These are phyloP conservation scores for Poecilia wingei DNA, from an alignment of 2,797 vertebrate species.

Conservation along the genomic window DNA sequence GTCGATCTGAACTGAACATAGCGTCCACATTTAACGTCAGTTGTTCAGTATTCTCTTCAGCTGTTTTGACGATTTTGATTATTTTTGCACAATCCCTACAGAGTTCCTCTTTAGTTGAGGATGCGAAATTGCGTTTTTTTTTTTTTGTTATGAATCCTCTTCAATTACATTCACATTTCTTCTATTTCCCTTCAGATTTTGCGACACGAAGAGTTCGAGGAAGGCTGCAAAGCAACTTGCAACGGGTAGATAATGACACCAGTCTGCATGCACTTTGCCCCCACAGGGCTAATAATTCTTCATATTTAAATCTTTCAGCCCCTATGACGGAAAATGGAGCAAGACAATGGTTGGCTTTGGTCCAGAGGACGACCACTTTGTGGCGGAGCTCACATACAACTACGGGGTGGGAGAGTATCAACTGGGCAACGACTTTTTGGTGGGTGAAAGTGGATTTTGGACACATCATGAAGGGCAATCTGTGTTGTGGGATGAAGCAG, in stretches of 20 bases:
- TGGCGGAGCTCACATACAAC: conserved; percentile 95
- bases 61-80: neutral
- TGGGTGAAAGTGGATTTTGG: conserved; percentile 62
- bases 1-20: neutral
- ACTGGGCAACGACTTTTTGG: conserved; percentile 94
- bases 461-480: neutral
- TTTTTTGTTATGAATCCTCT: too few relatives aligned
- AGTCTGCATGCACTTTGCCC: conserved; percentile 31
- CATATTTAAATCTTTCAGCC: conserved; percentile 72
- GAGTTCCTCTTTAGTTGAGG: neutral
- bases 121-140: neutral
- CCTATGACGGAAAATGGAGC: conserved; percentile 98
- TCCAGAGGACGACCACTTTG: conserved; percentile 92
- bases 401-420: conserved; percentile 92
- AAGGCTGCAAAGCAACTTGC: conserved; percentile 94
- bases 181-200: conserved; percentile 74
- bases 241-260: conserved; percentile 85
- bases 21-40: neutral
- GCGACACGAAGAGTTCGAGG: conserved; percentile 96
- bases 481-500: neutral
- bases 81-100: conserved; percentile 15
- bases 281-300: neutral
- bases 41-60: neutral
- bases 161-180: neutral
- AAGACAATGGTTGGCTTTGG: conserved; percentile 99